Conservation (phyloP, 2,113 vertebrate genomes). For the Amphiprion percula region DNA sequence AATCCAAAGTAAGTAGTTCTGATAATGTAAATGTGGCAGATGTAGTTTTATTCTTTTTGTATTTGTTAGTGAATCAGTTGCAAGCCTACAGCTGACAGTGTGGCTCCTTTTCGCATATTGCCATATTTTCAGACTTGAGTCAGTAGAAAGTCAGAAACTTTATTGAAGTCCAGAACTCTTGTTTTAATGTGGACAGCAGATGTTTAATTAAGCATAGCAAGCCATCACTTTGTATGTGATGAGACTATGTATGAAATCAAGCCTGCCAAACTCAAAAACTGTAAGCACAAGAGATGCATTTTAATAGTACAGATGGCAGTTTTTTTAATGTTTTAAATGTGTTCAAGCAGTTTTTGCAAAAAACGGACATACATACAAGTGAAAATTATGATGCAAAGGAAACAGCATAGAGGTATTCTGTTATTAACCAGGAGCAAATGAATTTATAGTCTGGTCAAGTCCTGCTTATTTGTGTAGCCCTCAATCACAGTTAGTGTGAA, state of each 20-base stretch:
- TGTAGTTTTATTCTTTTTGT: not conserved
- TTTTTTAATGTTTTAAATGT: not conserved
- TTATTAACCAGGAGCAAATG: conserved; percentile 8
- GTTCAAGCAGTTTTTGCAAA: not conserved
- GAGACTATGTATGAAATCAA: not conserved
- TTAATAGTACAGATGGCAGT: not conserved
- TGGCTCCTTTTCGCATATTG: not conserved
- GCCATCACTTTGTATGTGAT: too few relatives aligned
- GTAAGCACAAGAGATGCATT: not conserved
- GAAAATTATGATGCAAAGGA: not conserved
- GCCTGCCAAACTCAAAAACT: too few relatives aligned
- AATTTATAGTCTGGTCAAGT: conserved; percentile 32
- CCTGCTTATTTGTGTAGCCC: conserved; percentile 19
- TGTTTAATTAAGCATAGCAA: too few relatives aligned
- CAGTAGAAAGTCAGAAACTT: too few relatives aligned
- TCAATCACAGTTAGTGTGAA: conserved; percentile 31
- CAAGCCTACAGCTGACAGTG: not conserved
- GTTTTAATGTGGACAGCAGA: not conserved
- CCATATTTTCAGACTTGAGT: not conserved
- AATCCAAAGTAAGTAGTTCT: not conserved
- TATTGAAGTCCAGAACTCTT: not conserved
- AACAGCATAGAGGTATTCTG: not conserved
- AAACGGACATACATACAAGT: not conserved
- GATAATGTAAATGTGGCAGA: not conserved
- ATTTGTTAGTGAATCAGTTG: not conserved